phyloP scores from a whole-genome alignment of 2,888 invertebrate species.

The Zygothrica quintamaculata region DNA sequence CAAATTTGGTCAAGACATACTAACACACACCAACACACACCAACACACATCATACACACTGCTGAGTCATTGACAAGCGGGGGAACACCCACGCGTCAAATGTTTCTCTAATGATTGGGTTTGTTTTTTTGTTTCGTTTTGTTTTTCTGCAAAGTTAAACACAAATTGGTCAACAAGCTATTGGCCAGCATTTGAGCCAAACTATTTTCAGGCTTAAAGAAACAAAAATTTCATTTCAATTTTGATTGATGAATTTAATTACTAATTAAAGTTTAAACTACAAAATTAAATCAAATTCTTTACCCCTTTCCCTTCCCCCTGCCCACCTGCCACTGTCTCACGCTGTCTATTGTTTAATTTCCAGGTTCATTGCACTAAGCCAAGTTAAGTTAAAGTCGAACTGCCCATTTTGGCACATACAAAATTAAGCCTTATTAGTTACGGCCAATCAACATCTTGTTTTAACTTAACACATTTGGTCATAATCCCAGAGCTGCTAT shows the following conservation, averaged over 20 bases:
- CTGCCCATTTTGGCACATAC: constrained; percentile 45
- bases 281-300: constrained; percentile 7
- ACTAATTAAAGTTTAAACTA: constrained; percentile 33
- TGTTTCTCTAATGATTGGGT: constrained; percentile 32
- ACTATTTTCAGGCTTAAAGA: neutral
- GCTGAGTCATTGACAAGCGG: constrained; percentile 38
- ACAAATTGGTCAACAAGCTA: constrained; percentile 16
- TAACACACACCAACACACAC: constrained; percentile 4
- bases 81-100: constrained; percentile 42
- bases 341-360: constrained; percentile 14
- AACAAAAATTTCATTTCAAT: no score
- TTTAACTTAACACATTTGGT: neutral
- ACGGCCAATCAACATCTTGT: constrained; percentile 32
- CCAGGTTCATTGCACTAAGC: constrained; percentile 60
- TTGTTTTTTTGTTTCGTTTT: constrained; percentile 14
- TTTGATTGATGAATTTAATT: constrained; percentile 39
- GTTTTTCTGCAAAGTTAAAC: constrained; percentile 6
- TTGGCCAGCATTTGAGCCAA: neutral
- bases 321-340: no score
- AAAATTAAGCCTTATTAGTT: constrained; percentile 49
- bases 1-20: constrained; percentile 47
- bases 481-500: no score
- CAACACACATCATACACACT: neutral
- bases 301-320: no score
- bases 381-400: constrained; percentile 26